Conservation (phyloP, 2,113 vertebrate species). For the Albula goreensis region DNA sequence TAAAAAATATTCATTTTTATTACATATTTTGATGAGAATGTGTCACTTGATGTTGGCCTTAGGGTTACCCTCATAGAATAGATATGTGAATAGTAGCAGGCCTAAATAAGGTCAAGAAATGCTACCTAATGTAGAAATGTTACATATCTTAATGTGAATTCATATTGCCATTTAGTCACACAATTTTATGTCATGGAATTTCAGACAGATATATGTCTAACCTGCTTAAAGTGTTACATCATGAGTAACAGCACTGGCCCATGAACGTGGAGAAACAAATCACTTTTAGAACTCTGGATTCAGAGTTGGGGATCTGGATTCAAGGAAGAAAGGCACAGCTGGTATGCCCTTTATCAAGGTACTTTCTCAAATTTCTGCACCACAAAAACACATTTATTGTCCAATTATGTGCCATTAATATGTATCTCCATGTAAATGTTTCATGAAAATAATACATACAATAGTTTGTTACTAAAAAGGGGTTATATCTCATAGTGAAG, state of each 20-base stretch:
- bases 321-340: neutral
- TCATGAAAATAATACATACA: neutral
- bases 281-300: neutral
- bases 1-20: too few species aligned
- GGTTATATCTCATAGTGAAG: neutral
- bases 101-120: neutral
- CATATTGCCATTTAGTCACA: too few species aligned
- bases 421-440: neutral
- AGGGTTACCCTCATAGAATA: neutral
- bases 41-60: neutral
- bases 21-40: too few species aligned
- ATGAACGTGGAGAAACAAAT: neutral
- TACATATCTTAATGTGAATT: too few species aligned
- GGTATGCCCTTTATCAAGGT: neutral
- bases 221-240: too few species aligned
- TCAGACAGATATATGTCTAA: too few species aligned
- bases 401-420: neutral
- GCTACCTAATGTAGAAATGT: too few species aligned
- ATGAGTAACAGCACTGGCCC: neutral
- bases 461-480: neutral
- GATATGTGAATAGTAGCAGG: neutral
- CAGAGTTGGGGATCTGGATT: neutral
- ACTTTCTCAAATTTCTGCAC: neutral
- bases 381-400: neutral
- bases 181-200: too few species aligned